These are phyloP conservation scores for Plebejus argus DNA, from an alignment of 2,888 invertebrate genomes.

Conservation along the genomic window DNA sequence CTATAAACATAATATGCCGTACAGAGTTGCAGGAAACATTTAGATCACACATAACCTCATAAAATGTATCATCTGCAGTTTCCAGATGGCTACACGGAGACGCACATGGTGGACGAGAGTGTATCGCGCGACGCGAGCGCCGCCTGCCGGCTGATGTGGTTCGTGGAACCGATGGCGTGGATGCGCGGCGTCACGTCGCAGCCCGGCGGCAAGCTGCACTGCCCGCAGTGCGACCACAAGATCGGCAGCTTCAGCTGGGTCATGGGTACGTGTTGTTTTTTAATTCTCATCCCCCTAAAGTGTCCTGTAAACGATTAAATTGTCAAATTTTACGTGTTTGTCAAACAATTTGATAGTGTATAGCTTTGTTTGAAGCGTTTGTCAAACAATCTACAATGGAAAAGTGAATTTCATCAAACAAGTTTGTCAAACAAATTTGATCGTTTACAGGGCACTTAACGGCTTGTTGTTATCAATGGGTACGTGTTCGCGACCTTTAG, in stretches of 20 bases:
- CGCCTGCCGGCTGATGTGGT: slow-evolving; percentile 87
- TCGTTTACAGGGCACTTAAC: too few relatives aligned
- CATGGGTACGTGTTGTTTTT: slow-evolving; percentile 85
- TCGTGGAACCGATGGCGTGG: slow-evolving; percentile 95
- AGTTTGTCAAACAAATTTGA: too few relatives aligned
- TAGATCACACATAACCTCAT: neutral
- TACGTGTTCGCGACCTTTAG: too few relatives aligned
- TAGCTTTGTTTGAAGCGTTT: too few relatives aligned
- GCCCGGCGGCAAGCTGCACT: slow-evolving; percentile 90
- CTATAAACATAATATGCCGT: too few relatives aligned
- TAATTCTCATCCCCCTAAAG: too few relatives aligned
- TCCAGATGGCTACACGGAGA: slow-evolving; percentile 63
- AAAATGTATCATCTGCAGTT: slow-evolving; percentile 45
- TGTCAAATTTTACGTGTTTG: too few relatives aligned
- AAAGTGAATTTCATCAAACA: too few relatives aligned
- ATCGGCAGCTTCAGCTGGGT: slow-evolving; percentile 96
- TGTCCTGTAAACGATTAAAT: too few relatives aligned
- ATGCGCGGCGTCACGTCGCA: slow-evolving; percentile 87
- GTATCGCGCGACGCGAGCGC: slow-evolving; percentile 56
- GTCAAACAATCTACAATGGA: too few relatives aligned
- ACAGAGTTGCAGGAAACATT: neutral
- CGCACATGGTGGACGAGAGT: slow-evolving; percentile 60
- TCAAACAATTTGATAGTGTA: too few relatives aligned
- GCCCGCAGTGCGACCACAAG: slow-evolving; percentile 92
- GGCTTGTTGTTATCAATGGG: too few relatives aligned